Conservation (phyloP, 2,797 vertebrate genomes). For the Myotis planiceps region DNA sequence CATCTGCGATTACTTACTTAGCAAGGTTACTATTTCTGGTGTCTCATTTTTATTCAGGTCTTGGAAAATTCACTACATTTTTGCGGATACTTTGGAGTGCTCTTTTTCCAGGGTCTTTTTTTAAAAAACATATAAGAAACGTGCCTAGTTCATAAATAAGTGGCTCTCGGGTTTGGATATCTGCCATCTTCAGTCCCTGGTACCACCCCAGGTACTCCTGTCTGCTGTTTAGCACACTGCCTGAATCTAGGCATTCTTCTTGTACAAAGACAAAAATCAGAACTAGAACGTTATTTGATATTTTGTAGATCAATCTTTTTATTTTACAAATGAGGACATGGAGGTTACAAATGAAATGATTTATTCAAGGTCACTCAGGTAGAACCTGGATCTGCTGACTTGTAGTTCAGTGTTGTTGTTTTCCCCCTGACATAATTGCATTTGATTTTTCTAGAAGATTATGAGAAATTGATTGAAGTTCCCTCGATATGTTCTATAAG, state of each 20-base stretch:
- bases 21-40: slow-evolving; percentile 73
- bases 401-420: not conserved
- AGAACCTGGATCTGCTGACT: not conserved
- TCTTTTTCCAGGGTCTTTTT: slow-evolving; percentile 19
- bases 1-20: slow-evolving; percentile 53
- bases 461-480: not conserved
- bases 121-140: not conserved
- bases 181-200: not conserved
- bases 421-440: not conserved
- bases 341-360: not conserved
- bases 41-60: slow-evolving; percentile 73
- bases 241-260: not conserved
- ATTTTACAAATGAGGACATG: not conserved
- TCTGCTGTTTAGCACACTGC: not conserved
- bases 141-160: not conserved
- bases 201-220: not conserved
- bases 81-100: slow-evolving; percentile 40
- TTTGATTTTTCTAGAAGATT: not conserved
- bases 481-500: rapidly evolving
- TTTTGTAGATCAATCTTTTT: not conserved
- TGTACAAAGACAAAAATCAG: not conserved
- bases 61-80: slow-evolving; percentile 63
- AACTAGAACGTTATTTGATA: not conserved
- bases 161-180: not conserved
- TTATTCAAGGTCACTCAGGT: not conserved